Evolutionary conservation across 2,113 vertebrate species (phyloP), one percentile per base, ranked within the genome.

Genomic region (Cardinalis cardinalis): DNA sequence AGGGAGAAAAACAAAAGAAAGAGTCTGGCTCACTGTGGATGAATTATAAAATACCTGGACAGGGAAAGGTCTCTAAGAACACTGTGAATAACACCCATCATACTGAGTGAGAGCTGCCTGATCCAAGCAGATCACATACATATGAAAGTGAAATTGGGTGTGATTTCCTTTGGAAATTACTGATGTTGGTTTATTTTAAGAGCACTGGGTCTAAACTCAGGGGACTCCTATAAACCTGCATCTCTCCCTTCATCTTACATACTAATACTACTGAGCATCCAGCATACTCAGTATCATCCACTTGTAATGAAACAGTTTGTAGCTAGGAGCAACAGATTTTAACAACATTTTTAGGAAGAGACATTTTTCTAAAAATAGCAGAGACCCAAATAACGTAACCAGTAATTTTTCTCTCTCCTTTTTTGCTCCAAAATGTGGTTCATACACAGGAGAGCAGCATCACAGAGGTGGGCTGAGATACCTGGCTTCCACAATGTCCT

Each of bases 101-200:
- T 1, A 0, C 5, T 53, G 60, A 68, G 11, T 7, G 28, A 69
- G 15, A 6, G 32, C 43, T 89, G 52, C 26, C 28, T 1, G 2
- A 32, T 32, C 38, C 48, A 59, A 49, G 18, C 20, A 84, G 34
- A 63, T 8, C 9, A 51, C 28, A 40, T 9, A 15, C 19, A 10
- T 10, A 23, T 44, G 19, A 7, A 61, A 65, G 15, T 25, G 38
- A 76, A 40, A 19, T 34, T 44, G 8, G 4, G 1, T 49, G 18
- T 44, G 21, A 80, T 51, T 86, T 61, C 16, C 9, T 72, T 46
- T 41, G 29, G 44, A 79, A 89, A 72, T 72, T 12, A n/a, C 6
- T 69, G 32, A 29, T 38, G 3, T 20, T 29, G 5, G 3, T 56
- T n/a, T 7, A 2, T 41, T 92, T 73, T 63, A 74, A 1, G 1